Conservation (phyloP, 2,797 vertebrate species). For the Acipenser transmontanus region DNA sequence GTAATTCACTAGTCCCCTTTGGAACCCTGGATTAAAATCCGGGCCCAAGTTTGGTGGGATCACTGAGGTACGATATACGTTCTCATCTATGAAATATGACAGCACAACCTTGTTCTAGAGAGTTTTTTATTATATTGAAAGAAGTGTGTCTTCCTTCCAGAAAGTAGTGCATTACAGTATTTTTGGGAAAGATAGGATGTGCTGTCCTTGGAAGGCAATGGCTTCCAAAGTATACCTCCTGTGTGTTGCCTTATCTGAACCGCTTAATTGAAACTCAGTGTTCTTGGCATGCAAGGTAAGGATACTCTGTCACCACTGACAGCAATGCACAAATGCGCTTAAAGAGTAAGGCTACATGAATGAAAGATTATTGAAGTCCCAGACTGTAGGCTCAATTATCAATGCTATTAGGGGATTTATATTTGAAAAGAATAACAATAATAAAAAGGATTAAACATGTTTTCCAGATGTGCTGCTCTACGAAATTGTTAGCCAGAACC, state of each 20-base stretch:
- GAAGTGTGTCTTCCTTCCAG: conserved; percentile 13
- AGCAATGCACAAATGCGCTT: conserved; percentile 24
- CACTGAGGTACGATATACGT: no score
- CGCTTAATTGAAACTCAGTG: conserved; percentile 19
- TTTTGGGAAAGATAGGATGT: conserved; percentile 17
- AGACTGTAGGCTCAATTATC: conserved; percentile 37
- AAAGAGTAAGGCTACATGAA: conserved; percentile 31
- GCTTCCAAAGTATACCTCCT: conserved; percentile 22
- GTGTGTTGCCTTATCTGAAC: conserved; percentile 29
- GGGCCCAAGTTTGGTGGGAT: no score
- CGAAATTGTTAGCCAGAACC: conserved; percentile 46
- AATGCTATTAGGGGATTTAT: conserved; percentile 34
- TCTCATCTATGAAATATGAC: no score
- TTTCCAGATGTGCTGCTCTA: conserved; percentile 58
- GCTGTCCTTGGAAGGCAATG: not conserved
- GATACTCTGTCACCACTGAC: conserved; percentile 29
- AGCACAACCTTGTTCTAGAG: no score
- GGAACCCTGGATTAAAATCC: no score
- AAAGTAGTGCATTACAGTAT: conserved; percentile 15
- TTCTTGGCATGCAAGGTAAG: conserved; percentile 13
- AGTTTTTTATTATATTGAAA: conserved; percentile 20
- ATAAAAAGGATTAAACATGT: conserved; percentile 35
- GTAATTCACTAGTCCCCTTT: no score
- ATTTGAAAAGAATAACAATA: conserved; percentile 34
- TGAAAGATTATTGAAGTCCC: conserved; percentile 37